Evolutionary conservation across 1,140 invertebrate species (phyloP), one percentile per base, ranked within the genome.

Genomic region (Drosophila prosaltans): DNA sequence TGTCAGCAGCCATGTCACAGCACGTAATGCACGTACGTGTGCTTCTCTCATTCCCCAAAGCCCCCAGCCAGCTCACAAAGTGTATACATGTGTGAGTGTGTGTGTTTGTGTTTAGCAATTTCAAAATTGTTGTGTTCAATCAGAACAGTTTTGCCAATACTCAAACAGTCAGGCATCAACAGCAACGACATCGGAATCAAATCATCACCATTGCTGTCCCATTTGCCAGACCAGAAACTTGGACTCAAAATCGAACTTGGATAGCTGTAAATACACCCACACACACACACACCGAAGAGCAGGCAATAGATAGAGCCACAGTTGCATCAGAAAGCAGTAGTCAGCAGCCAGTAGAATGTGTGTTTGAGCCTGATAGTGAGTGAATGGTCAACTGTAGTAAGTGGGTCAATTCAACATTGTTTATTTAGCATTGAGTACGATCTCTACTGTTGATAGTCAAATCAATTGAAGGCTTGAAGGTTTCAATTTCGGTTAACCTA

Each of bases 121-220:
- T 86, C 62, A 83, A 86, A 88, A 82, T 83, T 88, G 83, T 86
- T 86, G 83, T 88, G 84, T 80, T 86, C 84, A 86, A 86, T 86
- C 83, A 86, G 75, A 83, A 66, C 41, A 69, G 58, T 69, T 83
- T 72, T 73, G 72, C 80, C 58, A 64, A 76, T 65, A 66, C 73
- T 64, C 68, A 66, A 43, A 55, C 59, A 65, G 70, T 69, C 68
- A 78, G 39, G 39, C 41, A 63, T 11, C 40, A 45, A 48, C 55
- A 43, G 32, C 60, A 39, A 32, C 65, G n/a, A 54, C 71, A 69
- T 66, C 62, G 60, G 41, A 65, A 72, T 72, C 79, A 63, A 72
- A 68, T 75, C 79, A 60, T 66, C 57, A 48, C 72, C 76, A 82
- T 21, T 59, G 57, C 30, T 59, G 16, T 59, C 57, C 57, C 21